Percentiles rank a stretch among this genome's conserved stretches.
Evolutionary conservation across 2,113 vertebrate species (phyloP).

Genomic region (Saguinus imperator): DNA sequence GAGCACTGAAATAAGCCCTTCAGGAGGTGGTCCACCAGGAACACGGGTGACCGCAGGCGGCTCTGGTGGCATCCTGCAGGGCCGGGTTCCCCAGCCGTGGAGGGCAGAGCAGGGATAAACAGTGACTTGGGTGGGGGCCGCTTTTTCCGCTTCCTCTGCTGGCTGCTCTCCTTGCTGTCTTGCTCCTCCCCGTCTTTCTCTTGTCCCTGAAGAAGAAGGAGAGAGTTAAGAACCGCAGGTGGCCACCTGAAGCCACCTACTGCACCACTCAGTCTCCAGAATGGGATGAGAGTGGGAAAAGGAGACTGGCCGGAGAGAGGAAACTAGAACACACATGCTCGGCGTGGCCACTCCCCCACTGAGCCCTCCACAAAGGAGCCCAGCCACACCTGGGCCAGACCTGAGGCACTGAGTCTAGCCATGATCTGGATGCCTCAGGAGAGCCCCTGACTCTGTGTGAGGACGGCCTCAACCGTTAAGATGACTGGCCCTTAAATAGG

Average conservation of each 20-base stretch:
- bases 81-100: not conserved
- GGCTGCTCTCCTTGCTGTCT: slow-evolving; percentile 39
- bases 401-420: rapidly evolving
- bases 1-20: slow-evolving; percentile 80
- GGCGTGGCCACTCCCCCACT: rapidly evolving
- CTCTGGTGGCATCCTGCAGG: slow-evolving; percentile 75
- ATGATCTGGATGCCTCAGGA: rapidly evolving
- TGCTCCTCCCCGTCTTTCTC: slow-evolving; percentile 54
- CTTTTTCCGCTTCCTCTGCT: slow-evolving; percentile 69
- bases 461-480: not conserved
- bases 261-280: not conserved
- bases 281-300: rapidly evolving
- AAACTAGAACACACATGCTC: rapidly evolving
- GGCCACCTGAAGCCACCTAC: not conserved
- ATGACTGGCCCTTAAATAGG: too few relatives aligned
- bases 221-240: not conserved
- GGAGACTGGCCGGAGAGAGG: not conserved
- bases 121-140: slow-evolving; percentile 53
- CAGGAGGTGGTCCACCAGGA: slow-evolving; percentile 81
- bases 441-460: not conserved
- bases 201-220: slow-evolving; percentile 52
- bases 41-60: slow-evolving; percentile 80
- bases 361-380: not conserved
- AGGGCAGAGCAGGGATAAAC: slow-evolving; percentile 53
- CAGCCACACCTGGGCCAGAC: rapidly evolving